Percentiles rank a stretch among this genome's conserved stretches.
Conservation (phyloP, 2,797 vertebrate species). For the Scarus forsteni region DNA sequence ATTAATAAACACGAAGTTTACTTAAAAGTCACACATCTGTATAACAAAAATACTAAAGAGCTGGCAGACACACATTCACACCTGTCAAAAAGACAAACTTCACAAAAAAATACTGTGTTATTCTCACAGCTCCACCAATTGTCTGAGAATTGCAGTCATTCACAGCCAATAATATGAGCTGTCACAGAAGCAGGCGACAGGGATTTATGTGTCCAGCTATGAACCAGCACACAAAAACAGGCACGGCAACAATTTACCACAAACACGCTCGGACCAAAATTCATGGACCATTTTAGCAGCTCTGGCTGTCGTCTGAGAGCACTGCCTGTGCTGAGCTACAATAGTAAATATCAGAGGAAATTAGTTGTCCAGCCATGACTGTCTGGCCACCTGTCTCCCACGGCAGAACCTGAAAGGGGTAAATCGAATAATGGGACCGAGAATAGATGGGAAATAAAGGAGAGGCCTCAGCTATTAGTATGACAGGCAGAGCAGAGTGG, state of each 20-base stretch:
- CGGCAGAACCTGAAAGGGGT: slow-evolving; percentile 29
- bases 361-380: slow-evolving; percentile 53
- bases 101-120: slow-evolving; percentile 26
- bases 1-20: background rate
- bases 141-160: slow-evolving; percentile 24
- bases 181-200: slow-evolving; percentile 21
- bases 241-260: background rate
- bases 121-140: slow-evolving; percentile 34
- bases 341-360: slow-evolving; percentile 60
- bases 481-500: background rate
- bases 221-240: slow-evolving; percentile 7
- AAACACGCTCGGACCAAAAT: slow-evolving; percentile 18
- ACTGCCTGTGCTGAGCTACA: slow-evolving; percentile 28
- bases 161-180: slow-evolving; percentile 38
- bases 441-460: slow-evolving; percentile 24
- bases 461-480: background rate
- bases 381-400: slow-evolving; percentile 46
- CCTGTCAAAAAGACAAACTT: slow-evolving; percentile 22
- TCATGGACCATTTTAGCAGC: slow-evolving; percentile 42
- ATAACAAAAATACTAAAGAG: background rate
- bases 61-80: background rate
- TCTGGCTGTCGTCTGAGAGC: slow-evolving; percentile 36
- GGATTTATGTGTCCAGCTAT: slow-evolving; percentile 8
- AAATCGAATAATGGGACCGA: slow-evolving; percentile 29
- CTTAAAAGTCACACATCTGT: slow-evolving; percentile 10